Evolutionary conservation across 2,113 vertebrate species (phyloP).

Genomic region (Onychorhynchus coronatus): DNA sequence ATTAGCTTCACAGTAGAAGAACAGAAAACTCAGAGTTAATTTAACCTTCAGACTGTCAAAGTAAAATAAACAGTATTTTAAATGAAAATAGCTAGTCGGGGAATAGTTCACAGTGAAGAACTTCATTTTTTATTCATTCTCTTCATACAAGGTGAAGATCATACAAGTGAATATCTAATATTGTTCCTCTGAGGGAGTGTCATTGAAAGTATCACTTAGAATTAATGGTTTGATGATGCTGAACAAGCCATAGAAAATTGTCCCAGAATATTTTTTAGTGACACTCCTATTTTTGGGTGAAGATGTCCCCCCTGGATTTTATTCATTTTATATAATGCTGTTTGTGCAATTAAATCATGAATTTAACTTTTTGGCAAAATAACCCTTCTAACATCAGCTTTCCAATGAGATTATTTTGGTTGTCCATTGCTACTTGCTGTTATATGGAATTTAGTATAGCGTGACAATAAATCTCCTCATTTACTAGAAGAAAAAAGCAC

Average conservation of each 20-base stretch:
- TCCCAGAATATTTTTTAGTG: conserved; percentile 9
- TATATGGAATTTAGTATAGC: not conserved
- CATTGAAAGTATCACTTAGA: conserved; percentile 46
- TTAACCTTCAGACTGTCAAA: conserved; percentile 77
- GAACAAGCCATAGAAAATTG: conserved; percentile 35
- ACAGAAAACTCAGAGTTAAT: conserved; percentile 68
- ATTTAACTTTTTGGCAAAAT: conserved; percentile 18
- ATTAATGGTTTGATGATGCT: conserved; percentile 57
- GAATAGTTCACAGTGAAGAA: conserved; percentile 71
- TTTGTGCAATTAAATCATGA: not conserved
- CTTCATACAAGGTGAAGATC: conserved; percentile 75
- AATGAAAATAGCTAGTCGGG: conserved; percentile 75
- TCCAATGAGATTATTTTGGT: not conserved
- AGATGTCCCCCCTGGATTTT: not conserved
- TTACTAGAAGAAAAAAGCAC: not conserved
- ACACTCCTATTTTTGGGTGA: conserved; percentile 5
- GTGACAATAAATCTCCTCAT: not conserved
- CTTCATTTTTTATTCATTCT: conserved; percentile 82
- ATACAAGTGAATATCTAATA: conserved; percentile 73
- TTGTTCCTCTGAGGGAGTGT: conserved; percentile 57
- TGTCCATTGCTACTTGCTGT: not conserved
- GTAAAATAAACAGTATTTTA: conserved; percentile 77
- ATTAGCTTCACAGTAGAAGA: not conserved
- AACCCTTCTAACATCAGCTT: conserved; percentile 4
- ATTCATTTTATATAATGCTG: not conserved